Conservation (phyloP, 2,113 vertebrate species). For the Ciconia stormi region DNA sequence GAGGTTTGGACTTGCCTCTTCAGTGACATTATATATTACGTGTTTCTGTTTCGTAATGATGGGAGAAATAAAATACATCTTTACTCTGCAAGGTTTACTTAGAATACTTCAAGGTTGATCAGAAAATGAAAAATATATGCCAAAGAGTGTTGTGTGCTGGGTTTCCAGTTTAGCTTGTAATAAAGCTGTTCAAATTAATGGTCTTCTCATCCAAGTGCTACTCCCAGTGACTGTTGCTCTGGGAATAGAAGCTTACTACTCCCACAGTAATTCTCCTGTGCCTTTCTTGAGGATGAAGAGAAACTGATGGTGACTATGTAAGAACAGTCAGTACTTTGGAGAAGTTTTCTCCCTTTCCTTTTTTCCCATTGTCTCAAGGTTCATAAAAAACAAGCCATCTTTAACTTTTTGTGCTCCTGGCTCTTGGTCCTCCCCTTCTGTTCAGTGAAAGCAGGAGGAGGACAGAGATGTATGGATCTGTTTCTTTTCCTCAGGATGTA, state of each 20-base stretch:
- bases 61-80: neutral
- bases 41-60: neutral
- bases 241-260: neutral
- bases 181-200: neutral
- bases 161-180: constrained; percentile 7
- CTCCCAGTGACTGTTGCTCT: neutral
- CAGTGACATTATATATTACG: neutral
- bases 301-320: neutral
- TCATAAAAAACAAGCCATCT: neutral
- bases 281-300: neutral
- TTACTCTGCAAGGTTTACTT: neutral
- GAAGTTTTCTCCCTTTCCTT: neutral
- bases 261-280: neutral
- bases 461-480: neutral
- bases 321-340: neutral
- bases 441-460: neutral
- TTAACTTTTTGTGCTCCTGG: neutral
- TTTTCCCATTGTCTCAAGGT: neutral
- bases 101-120: neutral
- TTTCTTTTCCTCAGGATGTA: neutral
- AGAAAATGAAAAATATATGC: neutral
- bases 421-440: neutral
- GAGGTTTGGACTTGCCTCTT: neutral
- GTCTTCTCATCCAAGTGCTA: neutral
- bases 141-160: neutral